phyloP scores from a whole-genome alignment of 2,888 invertebrate species.

The Machimus rusticus region DNA sequence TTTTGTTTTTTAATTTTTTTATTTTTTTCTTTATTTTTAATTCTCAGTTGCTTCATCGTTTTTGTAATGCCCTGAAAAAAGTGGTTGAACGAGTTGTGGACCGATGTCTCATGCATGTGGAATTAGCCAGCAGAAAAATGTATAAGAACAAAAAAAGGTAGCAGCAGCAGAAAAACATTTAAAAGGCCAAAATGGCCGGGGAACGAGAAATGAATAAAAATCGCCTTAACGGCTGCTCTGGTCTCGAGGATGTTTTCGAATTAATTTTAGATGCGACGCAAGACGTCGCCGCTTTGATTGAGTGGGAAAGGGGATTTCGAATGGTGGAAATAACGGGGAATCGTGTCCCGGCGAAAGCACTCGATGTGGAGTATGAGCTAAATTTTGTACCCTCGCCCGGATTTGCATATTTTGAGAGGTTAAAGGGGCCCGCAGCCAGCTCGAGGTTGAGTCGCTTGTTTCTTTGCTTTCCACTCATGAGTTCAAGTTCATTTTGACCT shows the following conservation, averaged over 20 bases:
- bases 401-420: not conserved
- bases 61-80: slow-evolving; percentile 7
- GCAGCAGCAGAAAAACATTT: not conserved
- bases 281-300: slow-evolving; percentile 3
- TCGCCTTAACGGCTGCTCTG: not conserved
- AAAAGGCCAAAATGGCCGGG: not conserved
- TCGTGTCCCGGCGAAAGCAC: not conserved
- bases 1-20: not conserved
- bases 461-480: not conserved
- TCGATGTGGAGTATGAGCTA: not conserved
- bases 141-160: not conserved
- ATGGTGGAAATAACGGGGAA: not conserved
- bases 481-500: not conserved
- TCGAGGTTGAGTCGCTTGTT: not conserved
- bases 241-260: not conserved
- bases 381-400: not conserved
- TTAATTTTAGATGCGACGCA: not conserved
- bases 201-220: not conserved
- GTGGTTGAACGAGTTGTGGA: not conserved
- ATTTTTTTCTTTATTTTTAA: not conserved
- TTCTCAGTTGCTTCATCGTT: not conserved
- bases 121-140: not conserved
- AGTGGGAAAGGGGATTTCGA: not conserved
- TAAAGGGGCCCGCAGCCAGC: not conserved
- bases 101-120: slow-evolving; percentile 17